A percentile compares a stretch with the other conserved stretches of the same genome.
Conservation (phyloP, 2,888 invertebrate species). For the Lutraria lutraria region DNA sequence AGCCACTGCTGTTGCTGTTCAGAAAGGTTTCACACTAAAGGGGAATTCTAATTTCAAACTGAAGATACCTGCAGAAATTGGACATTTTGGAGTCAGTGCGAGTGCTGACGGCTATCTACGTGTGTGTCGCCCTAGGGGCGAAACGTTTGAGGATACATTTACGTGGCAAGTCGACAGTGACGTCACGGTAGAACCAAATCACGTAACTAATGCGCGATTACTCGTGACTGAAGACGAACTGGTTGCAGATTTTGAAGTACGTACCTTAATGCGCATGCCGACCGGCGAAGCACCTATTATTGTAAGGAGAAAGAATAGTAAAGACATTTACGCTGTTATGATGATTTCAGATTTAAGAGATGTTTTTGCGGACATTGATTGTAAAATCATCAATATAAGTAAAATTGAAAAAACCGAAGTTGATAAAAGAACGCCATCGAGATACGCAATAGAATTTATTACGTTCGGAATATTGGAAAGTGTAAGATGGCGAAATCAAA, state of each 20-base stretch:
- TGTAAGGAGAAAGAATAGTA: slow-evolving; percentile 71
- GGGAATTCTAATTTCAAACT: slow-evolving; percentile 77
- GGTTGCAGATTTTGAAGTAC: slow-evolving; percentile 78
- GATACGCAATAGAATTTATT: slow-evolving; percentile 69
- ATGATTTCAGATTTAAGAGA: slow-evolving; percentile 77
- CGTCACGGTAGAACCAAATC: slow-evolving; percentile 78
- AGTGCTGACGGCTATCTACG: slow-evolving; percentile 76
- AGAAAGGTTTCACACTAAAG: slow-evolving; percentile 75
- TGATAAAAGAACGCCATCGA: slow-evolving; percentile 64
- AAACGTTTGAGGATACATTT: slow-evolving; percentile 77
- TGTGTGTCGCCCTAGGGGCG: slow-evolving; percentile 73
- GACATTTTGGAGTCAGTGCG: slow-evolving; percentile 77
- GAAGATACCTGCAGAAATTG: slow-evolving; percentile 74
- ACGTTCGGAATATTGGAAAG: slow-evolving; percentile 73
- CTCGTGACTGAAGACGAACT: slow-evolving; percentile 77
- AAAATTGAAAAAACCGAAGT: slow-evolving; percentile 58
- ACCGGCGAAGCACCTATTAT: slow-evolving; percentile 78
- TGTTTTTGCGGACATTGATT: slow-evolving; percentile 72
- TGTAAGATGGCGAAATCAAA: slow-evolving; percentile 74
- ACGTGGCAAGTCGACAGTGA: slow-evolving; percentile 80
- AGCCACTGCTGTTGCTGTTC: slow-evolving; percentile 74
- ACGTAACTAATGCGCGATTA: slow-evolving; percentile 74
- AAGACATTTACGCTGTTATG: slow-evolving; percentile 76
- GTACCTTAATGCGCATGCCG: slow-evolving; percentile 77
- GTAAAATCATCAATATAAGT: slow-evolving; percentile 70